Conservation (phyloP, 2,888 invertebrate species). For the Sarcophaga variegata region DNA sequence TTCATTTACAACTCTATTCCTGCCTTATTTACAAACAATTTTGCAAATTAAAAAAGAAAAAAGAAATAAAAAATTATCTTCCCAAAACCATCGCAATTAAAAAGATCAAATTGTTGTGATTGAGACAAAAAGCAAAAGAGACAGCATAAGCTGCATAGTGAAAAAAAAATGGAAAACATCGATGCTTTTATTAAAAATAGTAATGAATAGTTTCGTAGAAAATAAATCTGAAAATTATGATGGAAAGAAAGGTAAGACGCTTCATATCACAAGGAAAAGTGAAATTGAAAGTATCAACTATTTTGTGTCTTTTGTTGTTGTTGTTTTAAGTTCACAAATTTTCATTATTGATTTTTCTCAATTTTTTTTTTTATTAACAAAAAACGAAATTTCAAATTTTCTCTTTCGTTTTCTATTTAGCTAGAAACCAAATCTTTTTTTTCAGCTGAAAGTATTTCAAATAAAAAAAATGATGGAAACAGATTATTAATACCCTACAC, state of each 20-base stretch:
- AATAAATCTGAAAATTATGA: constrained; percentile 50
- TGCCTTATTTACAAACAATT: constrained; percentile 38
- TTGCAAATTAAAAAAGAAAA: constrained; percentile 43
- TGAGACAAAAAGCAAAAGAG: constrained; percentile 21
- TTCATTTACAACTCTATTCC: constrained; percentile 64
- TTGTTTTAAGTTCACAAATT: constrained; percentile 40
- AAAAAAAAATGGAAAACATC: constrained; percentile 27
- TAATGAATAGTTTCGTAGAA: constrained; percentile 51
- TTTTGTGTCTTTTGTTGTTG: neutral
- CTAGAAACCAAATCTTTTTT: constrained; percentile 30
- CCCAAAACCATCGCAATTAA: constrained; percentile 62
- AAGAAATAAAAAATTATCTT: constrained; percentile 52
- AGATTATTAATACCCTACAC: constrained; percentile 47
- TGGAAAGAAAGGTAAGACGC: constrained; percentile 24
- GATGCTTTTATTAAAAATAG: constrained; percentile 53
- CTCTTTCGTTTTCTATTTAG: constrained; percentile 29
- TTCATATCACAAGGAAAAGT: constrained; percentile 29
- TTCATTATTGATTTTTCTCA: constrained; percentile 50
- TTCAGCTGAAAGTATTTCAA: constrained; percentile 4
- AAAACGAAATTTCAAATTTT: constrained; percentile 27
- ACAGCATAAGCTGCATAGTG: neutral
- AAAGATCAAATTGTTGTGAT: constrained; percentile 63
- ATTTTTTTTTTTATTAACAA: neutral
- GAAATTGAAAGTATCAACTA: constrained; percentile 65
- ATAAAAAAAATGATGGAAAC: constrained; percentile 16